phyloP scores from a whole-genome alignment of 1,140 invertebrate species.

The Nasonia longicornis region DNA sequence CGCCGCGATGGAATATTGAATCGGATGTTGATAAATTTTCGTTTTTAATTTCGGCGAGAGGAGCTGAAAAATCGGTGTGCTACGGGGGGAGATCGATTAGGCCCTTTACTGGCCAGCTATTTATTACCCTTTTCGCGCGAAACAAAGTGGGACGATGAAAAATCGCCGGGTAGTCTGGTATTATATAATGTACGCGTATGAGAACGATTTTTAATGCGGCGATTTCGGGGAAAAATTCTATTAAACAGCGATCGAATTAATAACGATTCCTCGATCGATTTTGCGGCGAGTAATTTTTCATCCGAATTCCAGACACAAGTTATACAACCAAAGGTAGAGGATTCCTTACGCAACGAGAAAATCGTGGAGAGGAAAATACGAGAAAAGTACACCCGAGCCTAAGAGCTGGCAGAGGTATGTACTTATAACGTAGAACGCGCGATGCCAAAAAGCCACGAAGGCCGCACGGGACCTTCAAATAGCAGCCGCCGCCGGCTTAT shows the following conservation, averaged over 20 bases:
- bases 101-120: not conserved
- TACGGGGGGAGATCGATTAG: not conserved
- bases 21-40: slow-evolving; percentile 16
- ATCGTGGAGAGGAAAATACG: not conserved
- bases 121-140: not conserved
- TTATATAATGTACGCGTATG: too few species aligned
- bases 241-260: too few species aligned
- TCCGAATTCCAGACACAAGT: too few species aligned
- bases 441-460: slow-evolving; percentile 1
- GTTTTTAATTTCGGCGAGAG: slow-evolving; percentile 9
- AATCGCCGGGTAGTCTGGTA: not conserved
- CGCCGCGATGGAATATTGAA: not conserved
- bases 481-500: not conserved
- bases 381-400: not conserved
- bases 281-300: too few species aligned
- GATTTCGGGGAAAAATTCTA: too few species aligned
- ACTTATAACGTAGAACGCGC: not conserved
- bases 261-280: too few species aligned
- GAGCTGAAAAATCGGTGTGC: slow-evolving; percentile 6
- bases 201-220: too few species aligned
- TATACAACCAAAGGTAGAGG: too few species aligned
- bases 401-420: not conserved
- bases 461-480: slow-evolving; percentile 22
- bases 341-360: not conserved
- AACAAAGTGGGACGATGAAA: not conserved